Base-by-base conservation (phyloP, 37 sponge, comb jelly and placozoan species). In the Halisarca cf. caerulea region DNA sequence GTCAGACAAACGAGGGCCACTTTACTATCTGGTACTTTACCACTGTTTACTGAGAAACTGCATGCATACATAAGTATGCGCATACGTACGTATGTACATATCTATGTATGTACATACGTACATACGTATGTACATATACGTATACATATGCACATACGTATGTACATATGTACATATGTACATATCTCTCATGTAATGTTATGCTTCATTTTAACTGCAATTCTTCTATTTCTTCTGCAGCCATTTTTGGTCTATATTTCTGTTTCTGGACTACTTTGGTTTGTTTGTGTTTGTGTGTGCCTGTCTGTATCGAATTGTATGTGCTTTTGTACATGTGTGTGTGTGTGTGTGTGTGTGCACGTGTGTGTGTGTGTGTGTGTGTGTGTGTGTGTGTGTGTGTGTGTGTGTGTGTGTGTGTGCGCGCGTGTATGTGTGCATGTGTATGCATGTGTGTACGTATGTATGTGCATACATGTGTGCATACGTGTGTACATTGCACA, bases 231-330 rank as follows among this genome's bases (percentile, higher is more conserved):
- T 79, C 27, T 37, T 58, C 25, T 66, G 35, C 73, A 91, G 90
- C 86, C 2, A 92, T 92, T 21, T 83, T 92, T 59, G 66, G 11
- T 40, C 80, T 92, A 15, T 92, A 84, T 77, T 92, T 86, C 69
- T 66, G 58, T 21, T 92, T 89, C 85, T 92, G 93, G 93, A 27
- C 54, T 23, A 73, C 89, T 39, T 55, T 92, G 90, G 93, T 92
- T 20, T 20, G 64, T 45, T 6, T 62, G 7, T 15, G 15, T 62
- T 20, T 15, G 64, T 62, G 15, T 62, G 25, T 62, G 15, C 30
- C n/a, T n/a, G n/a, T n/a, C n/a, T n/a, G n/a, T n/a, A n/a, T n/a
- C n/a, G n/a, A n/a, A n/a, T n/a, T n/a, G n/a, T n/a, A n/a, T n/a
- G n/a, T n/a, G n/a, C n/a, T n/a, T n/a, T n/a, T n/a, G n/a, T n/a